These are phyloP conservation scores for Enteromius argenteus DNA, from an alignment of 2,797 vertebrate genomes.

Conservation along the genomic window DNA sequence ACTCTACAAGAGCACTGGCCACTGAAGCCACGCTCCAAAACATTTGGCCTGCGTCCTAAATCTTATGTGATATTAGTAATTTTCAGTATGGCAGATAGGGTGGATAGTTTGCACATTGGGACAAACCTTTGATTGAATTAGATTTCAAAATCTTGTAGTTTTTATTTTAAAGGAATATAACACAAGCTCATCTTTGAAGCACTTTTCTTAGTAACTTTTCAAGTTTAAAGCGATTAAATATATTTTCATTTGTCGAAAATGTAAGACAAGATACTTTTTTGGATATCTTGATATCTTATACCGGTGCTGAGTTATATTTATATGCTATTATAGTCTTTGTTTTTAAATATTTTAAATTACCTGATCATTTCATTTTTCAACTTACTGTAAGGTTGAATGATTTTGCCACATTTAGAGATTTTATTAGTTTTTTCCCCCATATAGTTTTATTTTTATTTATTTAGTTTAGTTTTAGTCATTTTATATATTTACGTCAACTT, in stretches of 20 bases:
- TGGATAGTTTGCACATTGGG: too few relatives aligned
- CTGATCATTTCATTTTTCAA: not conserved
- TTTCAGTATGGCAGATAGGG: too few relatives aligned
- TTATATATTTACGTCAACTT: not conserved
- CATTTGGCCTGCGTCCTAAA: not conserved
- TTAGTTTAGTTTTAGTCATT: not conserved
- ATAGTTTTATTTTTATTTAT: not conserved
- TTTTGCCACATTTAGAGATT: not conserved
- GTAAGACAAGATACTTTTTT: not conserved
- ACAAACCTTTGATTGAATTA: not conserved
- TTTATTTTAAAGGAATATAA: not conserved
- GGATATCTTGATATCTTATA: not conserved
- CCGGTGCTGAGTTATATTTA: not conserved
- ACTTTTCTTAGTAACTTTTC: not conserved
- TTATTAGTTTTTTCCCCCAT: not conserved
- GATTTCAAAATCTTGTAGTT: too few relatives aligned
- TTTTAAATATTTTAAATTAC: not conserved
- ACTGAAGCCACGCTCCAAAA: not conserved
- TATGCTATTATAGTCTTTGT: not conserved
- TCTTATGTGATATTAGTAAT: too few relatives aligned
- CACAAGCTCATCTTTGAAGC: not conserved
- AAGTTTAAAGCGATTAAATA: not conserved
- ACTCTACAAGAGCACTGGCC: too few relatives aligned
- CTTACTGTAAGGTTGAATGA: not conserved
- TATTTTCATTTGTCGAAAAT: not conserved